phyloP scores from a whole-genome alignment of 2,113 vertebrate species.

The Ceratotherium simum region DNA sequence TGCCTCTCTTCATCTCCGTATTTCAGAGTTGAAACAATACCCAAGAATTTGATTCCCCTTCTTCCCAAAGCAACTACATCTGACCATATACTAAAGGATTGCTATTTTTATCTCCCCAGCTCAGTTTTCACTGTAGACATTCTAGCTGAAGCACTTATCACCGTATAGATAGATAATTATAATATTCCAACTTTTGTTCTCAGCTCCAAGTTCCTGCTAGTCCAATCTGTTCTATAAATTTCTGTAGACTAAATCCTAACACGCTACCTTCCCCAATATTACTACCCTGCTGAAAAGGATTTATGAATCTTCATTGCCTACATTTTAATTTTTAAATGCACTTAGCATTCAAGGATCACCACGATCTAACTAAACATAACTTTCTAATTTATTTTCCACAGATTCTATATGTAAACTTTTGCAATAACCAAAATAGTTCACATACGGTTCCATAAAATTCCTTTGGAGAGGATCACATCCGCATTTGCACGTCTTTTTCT shows the following conservation, averaged over 20 bases:
- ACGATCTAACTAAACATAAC: neutral
- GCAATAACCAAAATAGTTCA: neutral
- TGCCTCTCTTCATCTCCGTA: neutral
- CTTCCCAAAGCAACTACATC: neutral
- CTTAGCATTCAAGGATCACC: neutral
- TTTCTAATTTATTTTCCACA: neutral
- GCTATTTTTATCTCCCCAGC: neutral
- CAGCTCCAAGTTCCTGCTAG: neutral
- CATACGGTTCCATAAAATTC: neutral
- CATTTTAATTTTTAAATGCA: conserved; percentile 28
- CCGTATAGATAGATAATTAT: neutral
- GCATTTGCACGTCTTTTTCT: neutral
- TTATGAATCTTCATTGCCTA: neutral
- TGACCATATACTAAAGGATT: neutral
- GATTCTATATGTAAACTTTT: neutral
- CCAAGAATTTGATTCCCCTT: neutral
- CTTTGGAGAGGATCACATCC: neutral
- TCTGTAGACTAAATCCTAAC: neutral
- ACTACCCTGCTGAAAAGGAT: neutral
- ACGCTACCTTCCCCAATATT: neutral
- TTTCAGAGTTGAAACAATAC: neutral
- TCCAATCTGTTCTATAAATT: neutral
- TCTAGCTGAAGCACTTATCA: neutral
- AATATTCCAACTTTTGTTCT: neutral
- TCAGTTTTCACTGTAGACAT: neutral